Conservation (phyloP, 2,797 vertebrate genomes). For the Poeciliopsis turneri region DNA sequence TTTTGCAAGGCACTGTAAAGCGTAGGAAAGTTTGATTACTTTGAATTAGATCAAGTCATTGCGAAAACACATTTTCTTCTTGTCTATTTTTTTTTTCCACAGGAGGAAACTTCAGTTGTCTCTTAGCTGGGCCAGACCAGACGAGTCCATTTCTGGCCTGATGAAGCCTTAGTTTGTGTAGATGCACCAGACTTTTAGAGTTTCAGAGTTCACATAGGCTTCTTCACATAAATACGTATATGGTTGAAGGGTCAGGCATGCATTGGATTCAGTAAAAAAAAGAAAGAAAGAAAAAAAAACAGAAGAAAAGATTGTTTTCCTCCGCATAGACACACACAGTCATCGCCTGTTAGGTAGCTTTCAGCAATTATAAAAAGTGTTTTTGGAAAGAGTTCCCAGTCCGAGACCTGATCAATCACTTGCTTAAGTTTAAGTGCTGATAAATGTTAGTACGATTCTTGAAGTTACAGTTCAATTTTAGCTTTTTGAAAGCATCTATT, state of each 20-base stretch:
- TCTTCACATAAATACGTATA: constrained; percentile 61
- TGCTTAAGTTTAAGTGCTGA: constrained; percentile 62
- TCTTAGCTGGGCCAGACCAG: constrained; percentile 46
- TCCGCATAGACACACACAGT: constrained; percentile 54
- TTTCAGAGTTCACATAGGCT: constrained; percentile 54
- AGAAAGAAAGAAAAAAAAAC: constrained; percentile 46
- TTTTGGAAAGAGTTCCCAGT: constrained; percentile 54
- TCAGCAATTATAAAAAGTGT: constrained; percentile 50
- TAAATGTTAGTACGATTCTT: constrained; percentile 71
- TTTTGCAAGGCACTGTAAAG: constrained; percentile 9
- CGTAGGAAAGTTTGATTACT: constrained; percentile 42
- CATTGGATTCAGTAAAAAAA: constrained; percentile 66
- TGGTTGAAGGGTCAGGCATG: constrained; percentile 70
- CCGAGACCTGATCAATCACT: constrained; percentile 44
- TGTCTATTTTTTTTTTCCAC: constrained; percentile 40
- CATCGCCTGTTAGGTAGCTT: constrained; percentile 56
- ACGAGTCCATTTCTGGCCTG: constrained; percentile 45
- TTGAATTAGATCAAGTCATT: constrained; percentile 56
- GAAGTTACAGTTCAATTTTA: constrained; percentile 58
- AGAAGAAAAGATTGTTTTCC: constrained; percentile 60
- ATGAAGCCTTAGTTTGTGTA: constrained; percentile 46
- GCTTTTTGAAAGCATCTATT: constrained; percentile 49
- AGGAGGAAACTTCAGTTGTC: constrained; percentile 53
- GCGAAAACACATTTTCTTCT: constrained; percentile 32
- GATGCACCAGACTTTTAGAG: constrained; percentile 45